phyloP scores from a whole-genome alignment of 2,888 invertebrate genomes.

The Eulithis testata region DNA sequence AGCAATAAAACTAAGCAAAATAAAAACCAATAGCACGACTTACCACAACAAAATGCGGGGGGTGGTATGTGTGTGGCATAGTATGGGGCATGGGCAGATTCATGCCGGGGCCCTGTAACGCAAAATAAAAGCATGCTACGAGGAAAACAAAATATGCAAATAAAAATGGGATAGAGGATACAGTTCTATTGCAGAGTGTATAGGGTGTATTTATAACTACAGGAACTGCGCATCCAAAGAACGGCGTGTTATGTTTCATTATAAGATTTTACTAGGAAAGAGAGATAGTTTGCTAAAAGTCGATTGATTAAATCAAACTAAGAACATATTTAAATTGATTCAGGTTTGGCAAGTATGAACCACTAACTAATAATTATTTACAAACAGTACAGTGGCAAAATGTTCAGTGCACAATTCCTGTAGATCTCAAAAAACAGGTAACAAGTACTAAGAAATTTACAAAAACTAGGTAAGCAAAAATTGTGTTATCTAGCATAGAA shows the following conservation, averaged over 20 bases:
- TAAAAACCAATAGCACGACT: slow-evolving; percentile 58
- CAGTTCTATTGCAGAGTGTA: slow-evolving; percentile 17
- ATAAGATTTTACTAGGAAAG: too few relatives aligned
- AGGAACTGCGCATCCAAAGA: slow-evolving; percentile 22
- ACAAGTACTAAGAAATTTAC: slow-evolving; percentile 10
- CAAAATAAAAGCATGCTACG: slow-evolving; percentile 79
- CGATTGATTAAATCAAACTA: too few relatives aligned
- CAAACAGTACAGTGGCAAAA: too few relatives aligned
- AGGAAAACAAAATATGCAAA: slow-evolving; percentile 59
- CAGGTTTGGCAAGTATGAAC: too few relatives aligned
- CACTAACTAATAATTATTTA: too few relatives aligned
- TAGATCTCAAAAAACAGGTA: slow-evolving; percentile 7
- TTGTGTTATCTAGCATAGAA: slow-evolving; percentile 30
- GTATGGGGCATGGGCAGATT: slow-evolving; percentile 81
- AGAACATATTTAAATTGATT: too few relatives aligned
- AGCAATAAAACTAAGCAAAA: slow-evolving; percentile 42
- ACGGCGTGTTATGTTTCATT: too few relatives aligned
- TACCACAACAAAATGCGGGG: slow-evolving; percentile 84
- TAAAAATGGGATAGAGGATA: slow-evolving; percentile 34
- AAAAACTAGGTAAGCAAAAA: slow-evolving; percentile 28
- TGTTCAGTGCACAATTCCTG: slow-evolving; percentile 16
- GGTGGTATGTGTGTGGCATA: slow-evolving; percentile 82
- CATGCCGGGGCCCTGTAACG: slow-evolving; percentile 83
- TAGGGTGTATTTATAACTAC: slow-evolving; percentile 9
- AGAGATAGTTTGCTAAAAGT: too few relatives aligned